Conservation (phyloP, 2,888 invertebrate genomes). For the Scotopteryx bipunctaria region DNA sequence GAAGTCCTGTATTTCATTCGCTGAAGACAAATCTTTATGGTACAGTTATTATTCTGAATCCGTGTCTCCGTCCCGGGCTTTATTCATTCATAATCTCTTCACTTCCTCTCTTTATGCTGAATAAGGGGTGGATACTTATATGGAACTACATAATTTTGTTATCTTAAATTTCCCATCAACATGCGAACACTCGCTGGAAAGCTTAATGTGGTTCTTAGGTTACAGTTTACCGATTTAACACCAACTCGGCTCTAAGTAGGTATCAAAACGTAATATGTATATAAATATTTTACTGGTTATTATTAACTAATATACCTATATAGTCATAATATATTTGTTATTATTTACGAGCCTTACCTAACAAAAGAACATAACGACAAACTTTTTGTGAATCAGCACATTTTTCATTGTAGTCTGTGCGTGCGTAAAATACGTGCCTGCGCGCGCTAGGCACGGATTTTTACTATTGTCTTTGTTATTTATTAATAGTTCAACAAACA, state of each 20-base stretch:
- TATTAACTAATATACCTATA: neutral
- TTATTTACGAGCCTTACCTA: constrained; percentile 39
- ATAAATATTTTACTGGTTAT: constrained; percentile 21
- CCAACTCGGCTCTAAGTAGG: constrained; percentile 28
- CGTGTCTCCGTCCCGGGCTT: constrained; percentile 42
- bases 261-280: constrained; percentile 27
- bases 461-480: constrained; percentile 44
- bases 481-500: constrained; percentile 37
- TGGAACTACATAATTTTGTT: constrained; percentile 33
- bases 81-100: constrained; percentile 49
- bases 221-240: constrained; percentile 29
- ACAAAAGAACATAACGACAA: constrained; percentile 42
- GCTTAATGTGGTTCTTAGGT: constrained; percentile 36
- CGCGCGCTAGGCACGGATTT: constrained; percentile 51
- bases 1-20: constrained; percentile 47
- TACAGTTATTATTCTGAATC: constrained; percentile 54
- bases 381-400: constrained; percentile 50
- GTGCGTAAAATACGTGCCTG: constrained; percentile 51
- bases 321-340: constrained; percentile 12
- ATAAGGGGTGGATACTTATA: constrained; percentile 29
- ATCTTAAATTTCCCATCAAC: constrained; percentile 37
- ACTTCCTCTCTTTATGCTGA: constrained; percentile 39
- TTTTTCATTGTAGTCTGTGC: constrained; percentile 51
- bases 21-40: constrained; percentile 57
- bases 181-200: constrained; percentile 33